Percentiles rank a stretch among this genome's conserved stretches.
These are phyloP conservation scores for Eilema depressum DNA, from an alignment of 2,888 invertebrate genomes.

Conservation along the genomic window DNA sequence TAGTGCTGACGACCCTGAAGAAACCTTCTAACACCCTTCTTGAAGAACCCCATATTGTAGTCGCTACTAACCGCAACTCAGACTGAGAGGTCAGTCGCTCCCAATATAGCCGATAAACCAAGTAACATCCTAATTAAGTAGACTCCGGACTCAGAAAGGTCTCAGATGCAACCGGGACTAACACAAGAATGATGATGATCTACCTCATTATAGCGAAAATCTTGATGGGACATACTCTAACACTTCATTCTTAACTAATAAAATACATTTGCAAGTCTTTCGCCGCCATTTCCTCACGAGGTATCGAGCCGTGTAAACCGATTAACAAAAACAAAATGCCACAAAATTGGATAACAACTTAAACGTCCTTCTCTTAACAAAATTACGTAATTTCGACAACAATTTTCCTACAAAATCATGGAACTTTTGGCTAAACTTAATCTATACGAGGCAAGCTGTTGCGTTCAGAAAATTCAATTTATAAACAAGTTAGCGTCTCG, in stretches of 20 bases:
- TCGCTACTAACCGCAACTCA: no score
- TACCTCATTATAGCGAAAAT: neutral
- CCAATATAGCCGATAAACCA: no score
- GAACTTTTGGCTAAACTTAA: constrained; percentile 81
- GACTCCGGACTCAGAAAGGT: no score
- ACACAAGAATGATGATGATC: no score
- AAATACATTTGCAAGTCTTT: constrained; percentile 14
- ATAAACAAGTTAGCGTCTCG: constrained; percentile 84
- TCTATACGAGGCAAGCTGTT: constrained; percentile 79
- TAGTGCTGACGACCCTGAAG: no score
- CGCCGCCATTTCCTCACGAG: constrained; percentile 31
- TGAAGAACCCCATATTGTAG: no score
- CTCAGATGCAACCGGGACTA: no score
- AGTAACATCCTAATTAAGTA: no score
- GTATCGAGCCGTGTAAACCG: constrained; percentile 40
- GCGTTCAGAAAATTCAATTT: constrained; percentile 82
- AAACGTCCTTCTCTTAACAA: constrained; percentile 57
- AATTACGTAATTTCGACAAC: constrained; percentile 65
- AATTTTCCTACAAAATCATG: constrained; percentile 75
- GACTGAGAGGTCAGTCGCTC: no score
- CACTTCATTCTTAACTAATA: neutral
- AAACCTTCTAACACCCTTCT: no score
- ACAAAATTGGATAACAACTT: constrained; percentile 57
- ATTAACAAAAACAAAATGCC: constrained; percentile 53
- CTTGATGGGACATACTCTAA: neutral